Evolutionary conservation across 1,140 invertebrate genomes (phyloP).

Genomic region (Bombus pyrosoma): DNA sequence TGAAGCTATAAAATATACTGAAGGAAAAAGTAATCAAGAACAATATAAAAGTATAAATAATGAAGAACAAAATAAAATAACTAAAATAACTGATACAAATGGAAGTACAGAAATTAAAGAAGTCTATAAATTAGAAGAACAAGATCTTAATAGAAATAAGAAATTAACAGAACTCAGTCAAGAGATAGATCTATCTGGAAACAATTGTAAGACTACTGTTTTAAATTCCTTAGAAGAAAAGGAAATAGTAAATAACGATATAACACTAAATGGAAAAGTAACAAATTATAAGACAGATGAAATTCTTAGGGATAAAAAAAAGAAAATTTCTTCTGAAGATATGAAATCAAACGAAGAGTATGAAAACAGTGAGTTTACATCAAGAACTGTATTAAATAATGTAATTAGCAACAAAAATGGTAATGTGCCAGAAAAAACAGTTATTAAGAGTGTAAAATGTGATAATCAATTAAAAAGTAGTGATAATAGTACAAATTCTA

Average conservation of each 20-base stretch:
- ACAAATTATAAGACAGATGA: background rate
- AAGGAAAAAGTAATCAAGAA: conserved; percentile 10
- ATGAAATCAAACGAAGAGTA: background rate
- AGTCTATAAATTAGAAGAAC: background rate
- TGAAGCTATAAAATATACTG: background rate
- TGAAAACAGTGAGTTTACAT: background rate
- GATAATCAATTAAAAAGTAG: conserved; percentile 28
- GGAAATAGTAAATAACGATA: background rate
- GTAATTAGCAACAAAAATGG: background rate
- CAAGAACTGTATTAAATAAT: background rate
- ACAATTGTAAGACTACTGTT: background rate
- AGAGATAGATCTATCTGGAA: background rate
- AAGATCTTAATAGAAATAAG: background rate
- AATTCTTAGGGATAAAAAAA: background rate
- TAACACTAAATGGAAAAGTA: background rate
- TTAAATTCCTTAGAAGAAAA: background rate
- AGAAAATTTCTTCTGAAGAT: background rate
- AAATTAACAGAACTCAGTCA: background rate
- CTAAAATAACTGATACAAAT: background rate
- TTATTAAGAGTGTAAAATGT: conserved; percentile 5
- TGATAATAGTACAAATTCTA: conserved; percentile 35
- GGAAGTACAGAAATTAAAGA: background rate
- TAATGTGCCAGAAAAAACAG: conserved; percentile 25
- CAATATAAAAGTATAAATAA: conserved; percentile 4
- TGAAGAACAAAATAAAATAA: background rate